Percentiles rank a stretch among this genome's conserved stretches.
Evolutionary conservation across 1,140 invertebrate species (phyloP).

Genomic region (Penaeus vannamei): DNA sequence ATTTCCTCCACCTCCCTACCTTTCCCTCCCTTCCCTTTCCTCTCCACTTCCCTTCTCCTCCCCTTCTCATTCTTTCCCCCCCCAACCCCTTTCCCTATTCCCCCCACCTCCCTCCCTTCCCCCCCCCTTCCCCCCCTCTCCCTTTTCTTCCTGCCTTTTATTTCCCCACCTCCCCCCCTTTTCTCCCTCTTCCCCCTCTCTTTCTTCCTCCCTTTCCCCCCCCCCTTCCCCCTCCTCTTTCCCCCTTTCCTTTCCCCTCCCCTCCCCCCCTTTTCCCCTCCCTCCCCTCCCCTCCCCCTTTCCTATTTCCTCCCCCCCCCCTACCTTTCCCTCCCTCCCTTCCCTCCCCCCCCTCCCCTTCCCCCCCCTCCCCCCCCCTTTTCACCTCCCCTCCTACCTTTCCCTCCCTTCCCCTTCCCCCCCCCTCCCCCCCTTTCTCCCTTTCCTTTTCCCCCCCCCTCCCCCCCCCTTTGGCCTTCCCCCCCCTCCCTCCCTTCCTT

Average conservation of each 20-base stretch:
- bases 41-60: not conserved
- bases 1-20: not conserved
- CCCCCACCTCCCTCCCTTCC: not conserved
- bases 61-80: not conserved
- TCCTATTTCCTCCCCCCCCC: not conserved
- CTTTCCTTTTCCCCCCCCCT: no score
- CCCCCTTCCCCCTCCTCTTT: not conserved
- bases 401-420: no score
- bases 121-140: constrained; percentile 10
- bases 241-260: not conserved
- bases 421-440: not conserved
- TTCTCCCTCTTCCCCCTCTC: no score
- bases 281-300: not conserved
- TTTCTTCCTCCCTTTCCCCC: not conserved
- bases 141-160: no score
- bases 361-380: not conserved
- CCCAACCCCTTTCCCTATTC: not conserved
- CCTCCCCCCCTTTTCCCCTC: not conserved
- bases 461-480: no score
- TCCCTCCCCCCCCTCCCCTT: not conserved
- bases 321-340: not conserved
- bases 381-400: not conserved
- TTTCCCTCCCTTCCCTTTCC: not conserved
- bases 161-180: no score
- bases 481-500: not conserved